Evolutionary conservation across 2,113 vertebrate genomes (phyloP), one percentile per base, ranked within the genome.

Genomic region (Bubo scandiacus): DNA sequence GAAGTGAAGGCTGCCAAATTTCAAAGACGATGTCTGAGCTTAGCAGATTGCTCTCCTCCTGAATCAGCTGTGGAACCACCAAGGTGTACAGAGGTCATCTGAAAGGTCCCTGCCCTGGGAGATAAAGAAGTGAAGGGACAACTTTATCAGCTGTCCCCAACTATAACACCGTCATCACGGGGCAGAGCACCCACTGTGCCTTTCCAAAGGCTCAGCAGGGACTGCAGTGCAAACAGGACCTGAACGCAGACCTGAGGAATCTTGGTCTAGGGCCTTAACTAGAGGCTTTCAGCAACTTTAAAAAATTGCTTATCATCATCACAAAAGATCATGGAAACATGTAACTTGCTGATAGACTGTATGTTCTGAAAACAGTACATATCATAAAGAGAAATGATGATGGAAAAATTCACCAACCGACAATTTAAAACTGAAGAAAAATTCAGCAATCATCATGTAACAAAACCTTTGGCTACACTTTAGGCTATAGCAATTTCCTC

Each of bases 161-260:
- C 18, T 36, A 12, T 23, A 30, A 57, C 32, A 47, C 6, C 0
- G 0, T 57, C 63, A 68, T 40, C 54, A 38, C 0, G 0, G 47
- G 32, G n/a, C 67, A 93, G 52, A 63, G n/a, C 15, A 10, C 58
- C 27, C 54, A 57, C 38, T 0, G 0, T 30, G 11, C 18, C 80
- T 79, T 90, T 82, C 65, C 71, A 40, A 85, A 40, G 34, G 13
- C 47, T 71, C 47, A 27, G 30, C 45, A 25, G 29, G 40, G 6
- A 68, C 59, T 51, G 19, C 54, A 32, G 38, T 7, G 67, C 47
- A 86, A 74, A 75, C 30, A 67, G 30, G 45, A 36, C 36, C 15
- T 71, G 38, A 77, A 74, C 25, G 45, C 5, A 59, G 25, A 86
- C 11, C 66, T 55, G 21, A 38, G 83, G 71, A 63, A 30, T 75